phyloP scores from a whole-genome alignment of 2,797 vertebrate species.

The Eospalax fontanierii region DNA sequence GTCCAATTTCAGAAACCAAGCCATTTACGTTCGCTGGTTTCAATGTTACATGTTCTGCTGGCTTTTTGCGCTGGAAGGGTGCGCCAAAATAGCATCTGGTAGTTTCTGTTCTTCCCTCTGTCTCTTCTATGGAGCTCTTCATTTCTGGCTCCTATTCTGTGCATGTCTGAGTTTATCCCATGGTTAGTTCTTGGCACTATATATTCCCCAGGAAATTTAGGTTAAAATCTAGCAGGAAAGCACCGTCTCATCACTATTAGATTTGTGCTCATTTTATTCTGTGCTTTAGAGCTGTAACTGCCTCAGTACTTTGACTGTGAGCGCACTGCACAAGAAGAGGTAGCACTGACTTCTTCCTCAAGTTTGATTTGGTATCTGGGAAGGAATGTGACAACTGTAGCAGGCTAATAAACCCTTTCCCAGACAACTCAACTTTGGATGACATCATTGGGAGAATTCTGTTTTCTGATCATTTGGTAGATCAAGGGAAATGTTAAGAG shows the following conservation, averaged over 20 bases:
- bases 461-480: constrained; percentile 59
- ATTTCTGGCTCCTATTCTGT: background rate
- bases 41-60: too few species aligned
- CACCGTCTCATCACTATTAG: background rate
- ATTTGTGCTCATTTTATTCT: background rate
- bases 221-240: background rate
- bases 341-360: background rate
- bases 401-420: background rate
- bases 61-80: background rate
- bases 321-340: background rate
- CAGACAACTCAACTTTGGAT: constrained; percentile 16
- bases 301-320: background rate
- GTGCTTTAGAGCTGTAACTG: background rate
- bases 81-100: background rate
- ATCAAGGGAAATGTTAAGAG: constrained; percentile 76
- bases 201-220: background rate
- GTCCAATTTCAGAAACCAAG: background rate
- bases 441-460: constrained; percentile 68
- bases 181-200: background rate
- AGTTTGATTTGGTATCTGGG: background rate
- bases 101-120: background rate
- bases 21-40: background rate
- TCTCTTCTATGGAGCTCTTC: background rate
- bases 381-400: background rate
- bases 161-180: background rate